Base-by-base conservation (phyloP, 2,888 invertebrate species). In the Spisula solida region DNA sequence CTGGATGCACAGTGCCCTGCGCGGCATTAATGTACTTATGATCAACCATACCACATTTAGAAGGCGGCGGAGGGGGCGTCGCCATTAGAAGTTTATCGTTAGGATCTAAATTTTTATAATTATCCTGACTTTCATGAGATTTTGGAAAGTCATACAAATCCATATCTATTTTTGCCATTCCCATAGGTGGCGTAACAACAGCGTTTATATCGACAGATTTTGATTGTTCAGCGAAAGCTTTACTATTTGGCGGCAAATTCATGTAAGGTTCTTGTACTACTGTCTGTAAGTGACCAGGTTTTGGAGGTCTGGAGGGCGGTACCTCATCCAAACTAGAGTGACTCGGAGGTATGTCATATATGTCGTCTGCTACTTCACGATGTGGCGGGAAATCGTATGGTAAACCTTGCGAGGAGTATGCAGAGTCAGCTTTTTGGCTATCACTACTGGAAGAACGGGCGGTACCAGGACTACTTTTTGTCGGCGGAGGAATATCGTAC, bases 161-260 rank as follows among this genome's bases (percentile, higher is more conserved):
- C 48, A 92, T 93, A 79, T 92, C 88, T 47, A 93, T 86, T 56
- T 87, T 85, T 4, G 87, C 87, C 66, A 83, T 82, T 18, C 81
- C 31, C 12, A 78, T 80, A 12, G 90, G 91, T 25, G 92, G 90
- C 20, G 86, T 92, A 10, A 93, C 94, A 83, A 94, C 92, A 55
- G 93, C 91, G 56, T 92, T 93, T 41, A 94, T 90, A 85, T 93
- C 94, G 34, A 93, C 66, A 75, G 55, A 82, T 29, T 89, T 90
- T 25, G 84, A 55, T 48, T 87, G 81, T 20, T 89, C 90, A 20
- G 85, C 85, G 47, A 90, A 92, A 20, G 92, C 88, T 87, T 91
- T 93, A 90, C 95, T 95, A 86, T 93, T 95, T 25, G 92, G 85
- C 25, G 95, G 96, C n/a, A 96, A 83, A 85, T 96, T 95, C 91